phyloP scores from a whole-genome alignment of 2,113 vertebrate genomes.

The Sialia sialis region DNA sequence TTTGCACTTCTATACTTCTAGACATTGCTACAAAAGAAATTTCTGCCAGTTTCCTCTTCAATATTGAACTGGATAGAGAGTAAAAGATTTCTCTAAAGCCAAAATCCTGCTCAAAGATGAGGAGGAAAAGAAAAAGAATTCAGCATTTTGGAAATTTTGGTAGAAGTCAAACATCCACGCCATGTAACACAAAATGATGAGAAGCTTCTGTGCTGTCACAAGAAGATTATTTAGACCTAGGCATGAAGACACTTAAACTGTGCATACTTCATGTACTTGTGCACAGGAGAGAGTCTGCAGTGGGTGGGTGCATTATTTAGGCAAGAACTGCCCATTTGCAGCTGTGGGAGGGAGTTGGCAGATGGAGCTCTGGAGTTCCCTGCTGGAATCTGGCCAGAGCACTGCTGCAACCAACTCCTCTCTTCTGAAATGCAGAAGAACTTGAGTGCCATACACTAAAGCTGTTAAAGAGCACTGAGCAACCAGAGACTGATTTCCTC shows the following conservation, averaged over 20 bases:
- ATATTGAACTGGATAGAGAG: not conserved
- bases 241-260: not conserved
- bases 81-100: not conserved
- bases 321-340: not conserved
- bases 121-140: fast-evolving
- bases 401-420: not conserved
- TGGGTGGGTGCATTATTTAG: not conserved
- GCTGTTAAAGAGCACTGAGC: not conserved
- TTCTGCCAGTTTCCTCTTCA: not conserved
- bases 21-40: not conserved
- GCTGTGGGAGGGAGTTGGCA: not conserved
- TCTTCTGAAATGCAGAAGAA: not conserved
- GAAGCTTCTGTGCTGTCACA: not conserved
- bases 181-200: not conserved
- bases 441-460: not conserved
- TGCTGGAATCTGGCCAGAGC: not conserved
- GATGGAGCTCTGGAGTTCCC: not conserved
- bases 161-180: not conserved
- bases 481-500: not conserved
- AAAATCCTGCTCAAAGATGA: not conserved
- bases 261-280: too few species aligned
- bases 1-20: not conserved
- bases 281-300: not conserved
- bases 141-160: not conserved
- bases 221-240: not conserved